A percentile compares a stretch with the other conserved stretches of the same genome.
phyloP scores from a whole-genome alignment of 2,888 invertebrate species.

The Cerastis rubricosa region DNA sequence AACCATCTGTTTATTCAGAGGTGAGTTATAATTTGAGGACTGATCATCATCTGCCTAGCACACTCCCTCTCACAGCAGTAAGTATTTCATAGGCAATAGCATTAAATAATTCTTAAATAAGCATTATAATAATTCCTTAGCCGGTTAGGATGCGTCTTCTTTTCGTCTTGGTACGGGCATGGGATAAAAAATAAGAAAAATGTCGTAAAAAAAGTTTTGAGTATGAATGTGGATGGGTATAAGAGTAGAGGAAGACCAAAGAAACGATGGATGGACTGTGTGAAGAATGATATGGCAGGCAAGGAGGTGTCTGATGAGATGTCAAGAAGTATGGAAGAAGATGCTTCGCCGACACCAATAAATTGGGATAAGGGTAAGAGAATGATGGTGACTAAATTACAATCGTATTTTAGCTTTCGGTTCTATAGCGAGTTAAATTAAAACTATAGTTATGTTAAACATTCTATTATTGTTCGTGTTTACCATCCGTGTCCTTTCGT shows the following conservation, averaged over 20 bases:
- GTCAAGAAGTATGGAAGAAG: not conserved
- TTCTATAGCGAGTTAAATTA: not conserved
- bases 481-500: conserved; percentile 2
- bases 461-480: conserved; percentile 38
- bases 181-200: not conserved
- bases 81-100: not conserved
- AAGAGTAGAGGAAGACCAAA: not conserved
- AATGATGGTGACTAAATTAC: not conserved
- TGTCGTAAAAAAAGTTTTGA: not conserved
- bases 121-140: not conserved
- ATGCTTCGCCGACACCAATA: not conserved
- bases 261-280: not conserved
- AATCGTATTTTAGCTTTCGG: conserved; percentile 4
- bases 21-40: conserved; percentile 63
- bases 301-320: not conserved
- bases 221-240: not conserved
- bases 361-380: not conserved
- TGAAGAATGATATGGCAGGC: not conserved
- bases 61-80: not conserved
- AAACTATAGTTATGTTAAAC: conserved; percentile 23
- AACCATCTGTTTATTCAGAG: conserved; percentile 81
- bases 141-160: not conserved
- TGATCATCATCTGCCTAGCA: not conserved
- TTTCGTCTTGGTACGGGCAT: not conserved
- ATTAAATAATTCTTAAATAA: not conserved